A percentile compares a stretch with the other conserved stretches of the same genome.
Evolutionary conservation across 1,140 invertebrate species (phyloP).

Genomic region (Helicoverpa zea): DNA sequence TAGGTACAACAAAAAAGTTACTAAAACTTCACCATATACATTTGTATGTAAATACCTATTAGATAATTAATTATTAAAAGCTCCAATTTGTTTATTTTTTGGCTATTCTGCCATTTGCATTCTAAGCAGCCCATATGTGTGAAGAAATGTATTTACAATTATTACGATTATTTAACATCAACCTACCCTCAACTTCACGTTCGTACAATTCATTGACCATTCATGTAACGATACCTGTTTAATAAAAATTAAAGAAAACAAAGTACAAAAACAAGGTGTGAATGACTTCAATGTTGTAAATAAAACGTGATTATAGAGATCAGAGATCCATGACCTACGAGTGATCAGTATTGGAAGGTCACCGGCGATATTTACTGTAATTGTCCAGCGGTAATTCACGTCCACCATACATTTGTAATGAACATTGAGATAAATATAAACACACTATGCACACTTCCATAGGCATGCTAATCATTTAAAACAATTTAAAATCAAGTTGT

Average conservation of each 20-base stretch:
- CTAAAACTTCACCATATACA: too few relatives aligned
- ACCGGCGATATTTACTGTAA: constrained; percentile 11
- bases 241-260: neutral
- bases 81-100: too few relatives aligned
- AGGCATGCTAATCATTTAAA: neutral
- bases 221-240: neutral
- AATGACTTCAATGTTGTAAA: neutral
- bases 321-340: constrained; percentile 31
- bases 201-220: neutral
- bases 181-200: too few relatives aligned
- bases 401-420: neutral
- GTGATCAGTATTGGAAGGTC: constrained; percentile 10
- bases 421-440: neutral
- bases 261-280: neutral
- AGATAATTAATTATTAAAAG: too few relatives aligned
- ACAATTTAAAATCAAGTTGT: neutral
- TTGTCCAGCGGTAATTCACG: neutral
- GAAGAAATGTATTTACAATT: too few relatives aligned
- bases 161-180: too few relatives aligned
- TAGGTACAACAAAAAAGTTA: too few relatives aligned
- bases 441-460: neutral
- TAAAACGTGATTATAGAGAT: constrained; percentile 20
- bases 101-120: too few relatives aligned
- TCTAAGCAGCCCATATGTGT: too few relatives aligned
- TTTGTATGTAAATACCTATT: too few relatives aligned